Evolutionary conservation across 2,797 vertebrate genomes (phyloP).

Genomic region (Rhinogobio ventralis): DNA sequence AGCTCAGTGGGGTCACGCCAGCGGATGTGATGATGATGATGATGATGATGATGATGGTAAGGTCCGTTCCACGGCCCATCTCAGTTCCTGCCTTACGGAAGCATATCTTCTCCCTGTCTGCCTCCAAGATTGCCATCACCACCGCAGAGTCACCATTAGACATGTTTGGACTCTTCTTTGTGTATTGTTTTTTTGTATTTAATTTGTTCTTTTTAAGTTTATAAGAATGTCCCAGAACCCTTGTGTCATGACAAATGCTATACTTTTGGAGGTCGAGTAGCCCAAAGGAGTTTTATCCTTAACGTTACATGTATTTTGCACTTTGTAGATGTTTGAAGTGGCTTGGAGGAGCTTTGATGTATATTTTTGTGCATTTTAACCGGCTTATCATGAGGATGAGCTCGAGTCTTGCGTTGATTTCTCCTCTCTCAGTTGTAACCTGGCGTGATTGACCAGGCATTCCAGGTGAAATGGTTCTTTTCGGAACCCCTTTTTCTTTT

Average conservation of each 20-base stretch:
- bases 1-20: conserved; percentile 86
- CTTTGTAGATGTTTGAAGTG: conserved; percentile 72
- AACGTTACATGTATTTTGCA: conserved; percentile 70
- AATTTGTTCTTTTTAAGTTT: background rate
- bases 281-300: conserved; percentile 63
- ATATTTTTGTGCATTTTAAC: conserved; percentile 53
- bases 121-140: conserved; percentile 53
- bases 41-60: conserved; percentile 78
- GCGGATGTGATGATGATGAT: conserved; percentile 77
- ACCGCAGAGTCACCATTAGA: conserved; percentile 64
- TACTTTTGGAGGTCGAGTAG: conserved; percentile 55
- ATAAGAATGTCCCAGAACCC: background rate
- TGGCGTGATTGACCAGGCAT: conserved; percentile 83
- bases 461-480: conserved; percentile 90
- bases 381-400: conserved; percentile 61
- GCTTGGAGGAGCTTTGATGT: conserved; percentile 65
- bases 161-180: conserved; percentile 50
- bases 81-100: conserved; percentile 88
- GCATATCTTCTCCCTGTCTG: conserved; percentile 71
- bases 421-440: conserved; percentile 77
- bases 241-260: conserved; percentile 39
- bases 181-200: conserved; percentile 7
- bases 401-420: conserved; percentile 33
- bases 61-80: conserved; percentile 85
- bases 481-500: conserved; percentile 81